A percentile compares a stretch with the other conserved stretches of the same genome.
These are phyloP conservation scores for Brenthis daphne DNA, from an alignment of 2,888 invertebrate genomes.

Conservation along the genomic window DNA sequence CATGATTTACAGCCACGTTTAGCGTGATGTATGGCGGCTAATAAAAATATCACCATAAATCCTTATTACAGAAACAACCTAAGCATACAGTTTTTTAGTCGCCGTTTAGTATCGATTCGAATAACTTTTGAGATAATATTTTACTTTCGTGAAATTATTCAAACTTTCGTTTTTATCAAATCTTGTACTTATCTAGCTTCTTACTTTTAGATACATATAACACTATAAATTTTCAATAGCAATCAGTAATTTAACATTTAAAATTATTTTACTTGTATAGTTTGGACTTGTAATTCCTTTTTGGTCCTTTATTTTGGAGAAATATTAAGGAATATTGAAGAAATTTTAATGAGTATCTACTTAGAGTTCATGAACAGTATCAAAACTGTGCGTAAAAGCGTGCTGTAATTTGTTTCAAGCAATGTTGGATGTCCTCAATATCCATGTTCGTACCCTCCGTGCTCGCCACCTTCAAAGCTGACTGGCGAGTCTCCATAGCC, in stretches of 20 bases:
- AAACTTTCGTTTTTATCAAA: neutral
- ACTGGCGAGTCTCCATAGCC: constrained; percentile 67
- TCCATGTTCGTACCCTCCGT: constrained; percentile 59
- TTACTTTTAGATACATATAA: too few relatives aligned
- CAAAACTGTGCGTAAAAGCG: too few relatives aligned
- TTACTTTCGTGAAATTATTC: too few relatives aligned
- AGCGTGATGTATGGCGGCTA: constrained; percentile 36
- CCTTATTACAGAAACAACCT: constrained; percentile 17
- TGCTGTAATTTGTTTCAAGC: neutral
- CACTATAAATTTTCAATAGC: too few relatives aligned
- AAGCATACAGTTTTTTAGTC: neutral
- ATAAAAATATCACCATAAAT: constrained; percentile 32
- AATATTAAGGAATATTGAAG: too few relatives aligned
- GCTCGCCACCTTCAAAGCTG: constrained; percentile 70
- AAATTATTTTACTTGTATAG: too few relatives aligned
- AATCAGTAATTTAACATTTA: too few relatives aligned
- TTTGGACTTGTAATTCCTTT: too few relatives aligned
- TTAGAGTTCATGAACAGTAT: too few relatives aligned
- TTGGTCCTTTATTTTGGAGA: too few relatives aligned
- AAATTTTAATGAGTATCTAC: too few relatives aligned
- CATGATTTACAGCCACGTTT: constrained; percentile 34
- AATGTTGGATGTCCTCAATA: constrained; percentile 43
- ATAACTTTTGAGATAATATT: neutral
- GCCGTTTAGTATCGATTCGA: neutral
- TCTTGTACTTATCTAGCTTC: too few relatives aligned